Evolutionary conservation across 92 coral and sea anemone species (phyloP).

Genomic region (Metridium senile): DNA sequence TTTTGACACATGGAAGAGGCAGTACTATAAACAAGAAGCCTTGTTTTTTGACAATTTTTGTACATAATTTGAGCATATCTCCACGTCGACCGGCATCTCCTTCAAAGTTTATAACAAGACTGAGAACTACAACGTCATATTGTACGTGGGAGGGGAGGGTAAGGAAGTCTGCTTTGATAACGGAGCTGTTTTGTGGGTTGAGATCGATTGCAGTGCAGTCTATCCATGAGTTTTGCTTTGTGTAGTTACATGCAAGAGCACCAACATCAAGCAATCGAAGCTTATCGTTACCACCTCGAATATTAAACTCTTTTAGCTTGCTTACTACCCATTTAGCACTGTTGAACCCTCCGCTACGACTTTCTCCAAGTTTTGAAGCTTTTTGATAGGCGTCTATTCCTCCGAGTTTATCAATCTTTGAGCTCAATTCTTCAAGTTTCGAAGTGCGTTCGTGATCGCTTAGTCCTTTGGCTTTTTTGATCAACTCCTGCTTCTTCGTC

Average conservation of each 20-base stretch:
- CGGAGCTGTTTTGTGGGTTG: slow-evolving; percentile 54
- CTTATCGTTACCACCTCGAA: slow-evolving; percentile 9
- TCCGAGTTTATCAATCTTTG: slow-evolving; percentile 59
- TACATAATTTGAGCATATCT: slow-evolving; percentile 58
- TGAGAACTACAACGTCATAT: slow-evolving; percentile 60
- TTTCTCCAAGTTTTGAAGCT: slow-evolving; percentile 72
- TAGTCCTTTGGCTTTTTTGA: slow-evolving; percentile 38
- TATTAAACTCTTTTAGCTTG: slow-evolving; percentile 42
- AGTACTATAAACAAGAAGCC: slow-evolving; percentile 57
- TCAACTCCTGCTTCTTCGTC: slow-evolving; percentile 50
- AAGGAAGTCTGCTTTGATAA: slow-evolving; percentile 55
- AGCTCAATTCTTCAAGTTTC: slow-evolving; percentile 28
- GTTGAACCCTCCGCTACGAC: slow-evolving; percentile 67
- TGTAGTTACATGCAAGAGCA: slow-evolving; percentile 60
- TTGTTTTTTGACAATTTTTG: slow-evolving; percentile 21
- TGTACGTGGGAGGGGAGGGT: slow-evolving; percentile 17
- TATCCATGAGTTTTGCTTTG: slow-evolving; percentile 52
- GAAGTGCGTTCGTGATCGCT: slow-evolving; percentile 23
- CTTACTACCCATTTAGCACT: slow-evolving; percentile 64
- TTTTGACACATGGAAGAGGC: slow-evolving; percentile 62
- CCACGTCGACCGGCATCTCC: slow-evolving; percentile 60
- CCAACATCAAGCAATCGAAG: slow-evolving; percentile 71
- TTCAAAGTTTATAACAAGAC: slow-evolving; percentile 67
- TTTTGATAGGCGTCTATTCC: slow-evolving; percentile 67
- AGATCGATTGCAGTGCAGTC: slow-evolving; percentile 70